These are phyloP conservation scores for Cephus rjabovi DNA, from an alignment of 2,888 invertebrate genomes.

Conservation along the genomic window DNA sequence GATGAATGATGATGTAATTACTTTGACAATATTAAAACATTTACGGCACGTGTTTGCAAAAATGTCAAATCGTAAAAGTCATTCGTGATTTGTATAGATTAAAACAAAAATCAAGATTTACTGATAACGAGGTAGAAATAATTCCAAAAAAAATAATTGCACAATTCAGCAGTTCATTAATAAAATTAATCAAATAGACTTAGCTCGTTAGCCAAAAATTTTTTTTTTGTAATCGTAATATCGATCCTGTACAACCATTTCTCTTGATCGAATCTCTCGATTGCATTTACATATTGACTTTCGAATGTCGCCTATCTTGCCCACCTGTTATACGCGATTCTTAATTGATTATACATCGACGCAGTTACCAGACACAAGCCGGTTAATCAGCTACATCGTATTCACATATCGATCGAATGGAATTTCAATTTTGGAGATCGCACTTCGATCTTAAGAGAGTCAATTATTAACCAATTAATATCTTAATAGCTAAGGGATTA, in stretches of 20 bases:
- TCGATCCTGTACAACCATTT: slow-evolving; percentile 7
- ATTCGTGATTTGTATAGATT: neutral
- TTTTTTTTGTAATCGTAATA: neutral
- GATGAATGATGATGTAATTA: neutral
- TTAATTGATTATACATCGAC: slow-evolving; percentile 11
- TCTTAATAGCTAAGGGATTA: neutral
- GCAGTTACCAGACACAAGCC: neutral
- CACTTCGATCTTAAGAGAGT: neutral
- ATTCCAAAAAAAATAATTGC: neutral
- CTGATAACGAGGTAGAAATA: neutral
- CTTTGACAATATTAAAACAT: neutral
- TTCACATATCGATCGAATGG: neutral
- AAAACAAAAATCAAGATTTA: neutral
- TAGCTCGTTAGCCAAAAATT: neutral
- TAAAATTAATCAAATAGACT: neutral
- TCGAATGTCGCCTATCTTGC: slow-evolving; percentile 15
- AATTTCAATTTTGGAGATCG: neutral
- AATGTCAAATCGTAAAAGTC: neutral
- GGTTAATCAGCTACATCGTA: neutral
- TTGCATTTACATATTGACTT: slow-evolving; percentile 21
- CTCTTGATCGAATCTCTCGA: neutral
- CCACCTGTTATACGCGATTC: slow-evolving; percentile 13
- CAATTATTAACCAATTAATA: neutral
- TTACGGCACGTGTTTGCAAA: neutral
- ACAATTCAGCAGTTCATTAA: neutral